Percentiles rank a stretch among this genome's conserved stretches.
phyloP scores from a whole-genome alignment of 2,888 invertebrate genomes.

The Oconnorella tubifera region DNA sequence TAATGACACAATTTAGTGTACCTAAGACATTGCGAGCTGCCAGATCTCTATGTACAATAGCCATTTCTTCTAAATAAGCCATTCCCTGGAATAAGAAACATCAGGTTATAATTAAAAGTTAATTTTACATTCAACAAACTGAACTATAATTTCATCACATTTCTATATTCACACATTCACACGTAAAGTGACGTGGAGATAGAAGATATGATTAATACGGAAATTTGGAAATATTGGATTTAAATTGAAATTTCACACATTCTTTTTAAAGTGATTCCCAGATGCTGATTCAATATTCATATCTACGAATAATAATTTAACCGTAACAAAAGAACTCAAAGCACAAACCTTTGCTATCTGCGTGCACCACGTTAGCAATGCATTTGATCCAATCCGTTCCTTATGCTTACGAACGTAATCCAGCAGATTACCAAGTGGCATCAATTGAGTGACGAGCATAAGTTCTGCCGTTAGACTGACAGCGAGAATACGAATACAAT shows the following conservation, averaged over 20 bases:
- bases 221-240: too few species aligned
- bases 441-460: constrained; percentile 95
- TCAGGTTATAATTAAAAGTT: background rate
- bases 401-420: constrained; percentile 80
- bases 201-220: too few species aligned
- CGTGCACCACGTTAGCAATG: constrained; percentile 91
- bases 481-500: constrained; percentile 84
- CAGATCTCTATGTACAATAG: constrained; percentile 91
- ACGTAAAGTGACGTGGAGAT: too few species aligned
- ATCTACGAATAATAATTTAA: too few species aligned
- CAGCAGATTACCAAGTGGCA: constrained; percentile 92
- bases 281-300: too few species aligned
- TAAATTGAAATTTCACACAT: too few species aligned
- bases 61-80: constrained; percentile 90
- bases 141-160: too few species aligned
- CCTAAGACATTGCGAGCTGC: constrained; percentile 90
- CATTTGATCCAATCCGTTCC: constrained; percentile 85
- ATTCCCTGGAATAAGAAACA: constrained; percentile 63
- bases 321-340: too few species aligned
- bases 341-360: constrained; percentile 76
- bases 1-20: too few species aligned
- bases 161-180: too few species aligned
- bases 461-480: constrained; percentile 88
- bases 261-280: too few species aligned
- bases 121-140: too few species aligned